Base-by-base conservation (phyloP, 2,888 invertebrate genomes). In the Drosophila picticornis region DNA sequence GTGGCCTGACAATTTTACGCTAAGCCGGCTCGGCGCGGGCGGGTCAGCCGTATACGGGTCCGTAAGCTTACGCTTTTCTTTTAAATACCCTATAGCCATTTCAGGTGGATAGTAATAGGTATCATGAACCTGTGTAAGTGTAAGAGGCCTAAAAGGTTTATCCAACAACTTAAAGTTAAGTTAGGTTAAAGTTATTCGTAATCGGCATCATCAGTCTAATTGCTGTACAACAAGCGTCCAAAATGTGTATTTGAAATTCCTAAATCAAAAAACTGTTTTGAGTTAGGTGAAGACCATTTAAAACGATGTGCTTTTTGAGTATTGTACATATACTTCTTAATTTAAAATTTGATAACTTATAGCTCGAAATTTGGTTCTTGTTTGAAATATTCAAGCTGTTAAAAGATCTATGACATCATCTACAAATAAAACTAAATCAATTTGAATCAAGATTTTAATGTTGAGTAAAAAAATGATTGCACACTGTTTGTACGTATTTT, bases 1-100 rank as follows among this genome's bases (percentile, higher is more conserved):
- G n/a, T 56, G 75, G 77, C 65, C 62, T 67, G 80, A 69, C 77
- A 77, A 64, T 67, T 68, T 68, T 56, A 19, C 53, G 53, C 55
- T 36, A 19, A 36, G 36, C 55, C 19, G 0, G 11, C 55, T n/a
- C 25, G 2, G 19, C 36, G 5, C 57, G 40, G 56, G 16, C 16
- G 40, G 57, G 57, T 57, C 56, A 57, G 9, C 13, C n/a, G 16
- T 43, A 11, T 53, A 32, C 43, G 64, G 50, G 31, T 83, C 65
- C 81, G 83, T 83, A 63, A 70, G 72, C 53, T 63, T 56, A 51
- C 9, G 62, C 60, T 70, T 64, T 74, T 57, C 27, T 34, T 38
- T 29, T 27, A 27, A 55, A 25, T 55, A 36, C 36, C 25, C 34
- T 55, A 11, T 19, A 25, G 46, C 46, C 25, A 4, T 16, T 46